Conservation (phyloP, 2,797 vertebrate species). For the Botia almorhae region DNA sequence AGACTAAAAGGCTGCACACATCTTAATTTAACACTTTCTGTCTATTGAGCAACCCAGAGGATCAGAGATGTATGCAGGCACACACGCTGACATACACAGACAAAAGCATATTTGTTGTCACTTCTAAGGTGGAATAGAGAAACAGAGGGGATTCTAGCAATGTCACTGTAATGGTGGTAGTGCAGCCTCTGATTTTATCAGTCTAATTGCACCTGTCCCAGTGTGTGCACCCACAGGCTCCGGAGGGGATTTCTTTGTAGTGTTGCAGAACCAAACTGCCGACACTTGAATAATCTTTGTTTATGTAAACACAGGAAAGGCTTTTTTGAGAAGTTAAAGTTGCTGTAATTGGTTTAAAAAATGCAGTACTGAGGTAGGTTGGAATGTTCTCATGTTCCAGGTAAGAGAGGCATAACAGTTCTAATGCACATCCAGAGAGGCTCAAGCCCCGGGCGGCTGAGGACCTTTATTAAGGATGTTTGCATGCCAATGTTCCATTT, state of each 20-base stretch:
- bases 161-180: conserved; percentile 68
- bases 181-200: conserved; percentile 80
- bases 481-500: conserved; percentile 40
- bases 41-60: conserved; percentile 75
- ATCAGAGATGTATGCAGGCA: conserved; percentile 65
- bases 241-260: conserved; percentile 78
- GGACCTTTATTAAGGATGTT: conserved; percentile 65
- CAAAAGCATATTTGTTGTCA: conserved; percentile 50
- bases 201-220: conserved; percentile 84
- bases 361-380: conserved; percentile 55
- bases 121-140: conserved; percentile 35
- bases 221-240: conserved; percentile 71
- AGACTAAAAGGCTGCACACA: conserved; percentile 68
- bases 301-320: conserved; percentile 78
- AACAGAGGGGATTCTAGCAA: conserved; percentile 36
- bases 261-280: conserved; percentile 66
- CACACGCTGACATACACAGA: conserved; percentile 23
- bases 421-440: conserved; percentile 38
- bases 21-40: conserved; percentile 74
- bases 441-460: conserved; percentile 42
- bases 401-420: conserved; percentile 65
- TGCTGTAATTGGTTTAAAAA: conserved; percentile 75
- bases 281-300: conserved; percentile 80
- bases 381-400: conserved; percentile 67
- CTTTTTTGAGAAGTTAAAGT: conserved; percentile 63